phyloP scores from a whole-genome alignment of 2,113 vertebrate genomes.

The Sceloporus tristichus region DNA sequence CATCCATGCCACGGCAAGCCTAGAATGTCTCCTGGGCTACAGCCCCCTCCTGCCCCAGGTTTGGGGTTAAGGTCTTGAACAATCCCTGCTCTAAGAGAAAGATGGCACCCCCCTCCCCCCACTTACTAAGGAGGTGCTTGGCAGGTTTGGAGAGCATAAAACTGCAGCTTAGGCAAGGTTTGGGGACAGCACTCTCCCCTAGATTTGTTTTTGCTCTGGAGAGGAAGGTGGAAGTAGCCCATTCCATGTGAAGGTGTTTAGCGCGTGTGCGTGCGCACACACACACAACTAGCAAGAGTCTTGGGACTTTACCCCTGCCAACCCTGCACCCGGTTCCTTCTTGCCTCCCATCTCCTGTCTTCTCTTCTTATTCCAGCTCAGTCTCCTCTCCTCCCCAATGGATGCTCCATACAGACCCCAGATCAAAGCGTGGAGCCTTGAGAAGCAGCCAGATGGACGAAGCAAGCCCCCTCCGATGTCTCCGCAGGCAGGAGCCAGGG shows the following conservation, averaged over 20 bases:
- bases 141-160: not conserved
- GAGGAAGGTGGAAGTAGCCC: not conserved
- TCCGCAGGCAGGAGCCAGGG: not conserved
- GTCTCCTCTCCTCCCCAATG: not conserved
- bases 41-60: not conserved
- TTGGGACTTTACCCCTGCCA: not conserved
- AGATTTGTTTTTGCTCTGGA: not conserved
- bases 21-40: not conserved
- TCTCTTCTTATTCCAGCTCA: not conserved
- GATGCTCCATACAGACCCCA: not conserved
- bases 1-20: too few relatives aligned
- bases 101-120: not conserved
- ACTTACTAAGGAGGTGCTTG: not conserved
- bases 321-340: too few relatives aligned
- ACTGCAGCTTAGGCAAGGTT: not conserved
- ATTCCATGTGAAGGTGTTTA: not conserved
- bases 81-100: not conserved
- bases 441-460: not conserved
- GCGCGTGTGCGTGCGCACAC: not conserved
- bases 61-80: not conserved
- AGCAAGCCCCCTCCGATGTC: not conserved
- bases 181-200: not conserved
- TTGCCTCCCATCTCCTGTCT: too few relatives aligned
- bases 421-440: not conserved
- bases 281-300: not conserved